phyloP scores from a whole-genome alignment of 1,140 invertebrate genomes.

The Chironomus tepperi region DNA sequence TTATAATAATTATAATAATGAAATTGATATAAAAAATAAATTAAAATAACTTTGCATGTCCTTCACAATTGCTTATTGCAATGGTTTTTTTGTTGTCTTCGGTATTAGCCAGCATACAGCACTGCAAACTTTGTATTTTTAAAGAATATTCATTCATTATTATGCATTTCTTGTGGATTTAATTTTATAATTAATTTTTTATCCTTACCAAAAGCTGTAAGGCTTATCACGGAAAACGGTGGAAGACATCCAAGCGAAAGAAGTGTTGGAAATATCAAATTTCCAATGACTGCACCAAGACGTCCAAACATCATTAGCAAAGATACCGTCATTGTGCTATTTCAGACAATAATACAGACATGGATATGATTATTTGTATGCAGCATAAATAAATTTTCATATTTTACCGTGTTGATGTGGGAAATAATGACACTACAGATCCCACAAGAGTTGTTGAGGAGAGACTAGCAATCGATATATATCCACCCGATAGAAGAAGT shows the following conservation, averaged over 20 bases:
- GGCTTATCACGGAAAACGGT: slow-evolving; percentile 36
- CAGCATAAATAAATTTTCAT: not conserved
- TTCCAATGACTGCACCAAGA: slow-evolving; percentile 35
- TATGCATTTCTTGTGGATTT: not conserved
- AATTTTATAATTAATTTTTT: no score
- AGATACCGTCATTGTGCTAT: slow-evolving; percentile 23
- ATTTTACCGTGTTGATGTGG: slow-evolving; percentile 35
- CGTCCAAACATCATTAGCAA: slow-evolving; percentile 32
- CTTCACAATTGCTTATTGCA: not conserved
- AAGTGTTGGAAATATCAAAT: slow-evolving; percentile 35
- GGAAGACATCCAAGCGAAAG: slow-evolving; percentile 36
- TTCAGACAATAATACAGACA: not conserved
- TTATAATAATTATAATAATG: no score
- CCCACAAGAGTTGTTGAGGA: slow-evolving; percentile 35
- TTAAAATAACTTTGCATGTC: not conserved
- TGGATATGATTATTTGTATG: not conserved
- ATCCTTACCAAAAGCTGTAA: slow-evolving; percentile 34
- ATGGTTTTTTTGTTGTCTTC: slow-evolving; percentile 1
- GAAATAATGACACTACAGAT: slow-evolving; percentile 34
- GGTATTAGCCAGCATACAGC: not conserved
- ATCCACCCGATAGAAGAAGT: slow-evolving; percentile 32
- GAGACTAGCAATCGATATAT: slow-evolving; percentile 33
- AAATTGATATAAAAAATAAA: not conserved
- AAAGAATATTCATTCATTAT: not conserved
- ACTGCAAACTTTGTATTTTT: not conserved